Conservation (phyloP, 2,888 invertebrate species). For the Clunio marinus region DNA sequence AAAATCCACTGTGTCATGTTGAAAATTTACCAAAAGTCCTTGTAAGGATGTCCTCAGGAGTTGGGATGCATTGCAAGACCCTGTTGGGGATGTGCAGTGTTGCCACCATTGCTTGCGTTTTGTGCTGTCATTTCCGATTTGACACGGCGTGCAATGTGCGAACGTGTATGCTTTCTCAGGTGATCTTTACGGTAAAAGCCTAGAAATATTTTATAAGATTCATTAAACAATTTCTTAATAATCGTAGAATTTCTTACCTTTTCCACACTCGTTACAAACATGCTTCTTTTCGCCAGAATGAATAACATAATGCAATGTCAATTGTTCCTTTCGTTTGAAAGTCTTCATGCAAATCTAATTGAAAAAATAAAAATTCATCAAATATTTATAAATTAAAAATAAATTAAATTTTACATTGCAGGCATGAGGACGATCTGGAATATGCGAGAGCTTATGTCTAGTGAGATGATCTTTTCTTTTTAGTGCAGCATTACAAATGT, state of each 20-base stretch:
- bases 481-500: conserved; percentile 82
- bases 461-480: conserved; percentile 84
- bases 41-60: conserved; percentile 55
- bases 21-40: conserved; percentile 51
- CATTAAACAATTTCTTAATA: conserved; percentile 4
- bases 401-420: conserved; percentile 59
- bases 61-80: conserved; percentile 46
- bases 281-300: conserved; percentile 87
- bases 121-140: conserved; percentile 79
- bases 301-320: conserved; percentile 83
- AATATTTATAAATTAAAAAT: neutral
- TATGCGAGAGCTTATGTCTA: conserved; percentile 81
- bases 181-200: conserved; percentile 86
- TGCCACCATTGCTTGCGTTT: conserved; percentile 51
- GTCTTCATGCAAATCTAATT: conserved; percentile 72
- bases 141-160: conserved; percentile 78
- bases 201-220: conserved; percentile 43
- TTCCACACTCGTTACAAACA: conserved; percentile 81
- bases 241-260: conserved; percentile 54
- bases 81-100: conserved; percentile 45
- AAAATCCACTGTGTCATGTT: conserved; percentile 27
- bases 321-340: conserved; percentile 83
- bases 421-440: conserved; percentile 82
- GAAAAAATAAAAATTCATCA: conserved; percentile 10
- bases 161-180: conserved; percentile 76